Evolutionary conservation across 1,140 invertebrate species (phyloP), one percentile per base, ranked within the genome.

Genomic region (Drosophila mayri): DNA sequence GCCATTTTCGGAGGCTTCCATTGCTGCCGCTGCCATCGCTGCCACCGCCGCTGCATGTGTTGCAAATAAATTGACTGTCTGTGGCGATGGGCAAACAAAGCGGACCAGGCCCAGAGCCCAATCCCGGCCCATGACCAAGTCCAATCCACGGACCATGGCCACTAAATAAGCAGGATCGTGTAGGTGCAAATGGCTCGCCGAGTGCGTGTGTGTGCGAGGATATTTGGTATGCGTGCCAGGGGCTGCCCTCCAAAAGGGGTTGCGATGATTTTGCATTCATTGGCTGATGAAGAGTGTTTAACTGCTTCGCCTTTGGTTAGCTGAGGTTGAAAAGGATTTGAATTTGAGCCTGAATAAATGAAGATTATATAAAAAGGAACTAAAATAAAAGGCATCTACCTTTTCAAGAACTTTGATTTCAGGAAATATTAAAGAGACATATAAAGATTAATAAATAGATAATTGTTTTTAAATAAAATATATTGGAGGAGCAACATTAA

Each of bases 21-120:
- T 41, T 50, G 22, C 37, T 38, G 47, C 35, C 28, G 22, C 46
- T 46, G 61, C 49, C 38, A 41, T 32, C 32, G 64, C 20, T 28
- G 58, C 44, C 32, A 58, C 57, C 44, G 71, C 54, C 62, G 61
- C 64, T 80, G 84, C 72, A 90, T 90, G 85, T 84, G 68, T 67
- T 85, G 77, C 81, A 88, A 90, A 88, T 90, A 85, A 90, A 88
- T 90, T 90, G 85, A 88, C 85, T 88, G 77, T 66, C 86, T 90
- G 68, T 65, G 74, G 40, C 76, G 72, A 68, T 62, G 72, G 70
- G 84, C 72, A 88, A 88, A 87, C 80, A 88, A 83, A 77, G 76
- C 52, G 47, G 52, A 25, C 67, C 22, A 37, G 28, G 65, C 44
- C 43, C 41, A 35, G 40, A 49, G 63, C 66, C 66, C 46, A 66